Conservation (phyloP, 2,113 vertebrate species). For the Caretta caretta region DNA sequence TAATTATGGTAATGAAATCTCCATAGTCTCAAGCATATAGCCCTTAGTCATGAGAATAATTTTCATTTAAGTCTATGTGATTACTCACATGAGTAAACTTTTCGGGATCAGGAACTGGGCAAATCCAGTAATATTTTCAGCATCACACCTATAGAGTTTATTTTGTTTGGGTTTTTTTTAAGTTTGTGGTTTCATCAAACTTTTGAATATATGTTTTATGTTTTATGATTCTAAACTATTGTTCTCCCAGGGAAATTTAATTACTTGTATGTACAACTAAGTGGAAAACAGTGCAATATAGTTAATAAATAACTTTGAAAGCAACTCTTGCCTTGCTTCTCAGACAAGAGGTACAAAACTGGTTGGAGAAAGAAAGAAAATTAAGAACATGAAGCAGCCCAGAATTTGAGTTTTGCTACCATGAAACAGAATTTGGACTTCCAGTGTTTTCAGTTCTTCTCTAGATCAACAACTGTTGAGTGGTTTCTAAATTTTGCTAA, state of each 20-base stretch:
- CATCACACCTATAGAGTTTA: neutral
- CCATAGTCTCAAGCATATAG: neutral
- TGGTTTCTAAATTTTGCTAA: neutral
- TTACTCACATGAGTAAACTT: rapidly evolving
- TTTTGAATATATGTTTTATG: neutral
- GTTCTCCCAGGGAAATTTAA: neutral
- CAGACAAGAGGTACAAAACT: neutral
- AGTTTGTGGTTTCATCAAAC: neutral
- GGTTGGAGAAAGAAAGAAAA: neutral
- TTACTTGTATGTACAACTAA: neutral
- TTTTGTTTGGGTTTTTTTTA: neutral
- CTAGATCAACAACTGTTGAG: neutral
- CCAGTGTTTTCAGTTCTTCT: neutral
- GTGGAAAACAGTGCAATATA: neutral
- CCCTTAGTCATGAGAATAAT: constrained; percentile 26
- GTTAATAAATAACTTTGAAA: neutral
- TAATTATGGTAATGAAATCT: constrained; percentile 26
- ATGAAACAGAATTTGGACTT: neutral
- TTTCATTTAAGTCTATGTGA: neutral
- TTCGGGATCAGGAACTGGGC: neutral
- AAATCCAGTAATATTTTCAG: neutral
- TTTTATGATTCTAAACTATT: neutral
- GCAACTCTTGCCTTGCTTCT: neutral
- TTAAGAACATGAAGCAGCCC: neutral
- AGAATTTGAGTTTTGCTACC: neutral